Percentiles rank a stretch among this genome's conserved stretches.
These are phyloP conservation scores for Pteruthius melanotis DNA, from an alignment of 2,113 vertebrate species.

Conservation along the genomic window DNA sequence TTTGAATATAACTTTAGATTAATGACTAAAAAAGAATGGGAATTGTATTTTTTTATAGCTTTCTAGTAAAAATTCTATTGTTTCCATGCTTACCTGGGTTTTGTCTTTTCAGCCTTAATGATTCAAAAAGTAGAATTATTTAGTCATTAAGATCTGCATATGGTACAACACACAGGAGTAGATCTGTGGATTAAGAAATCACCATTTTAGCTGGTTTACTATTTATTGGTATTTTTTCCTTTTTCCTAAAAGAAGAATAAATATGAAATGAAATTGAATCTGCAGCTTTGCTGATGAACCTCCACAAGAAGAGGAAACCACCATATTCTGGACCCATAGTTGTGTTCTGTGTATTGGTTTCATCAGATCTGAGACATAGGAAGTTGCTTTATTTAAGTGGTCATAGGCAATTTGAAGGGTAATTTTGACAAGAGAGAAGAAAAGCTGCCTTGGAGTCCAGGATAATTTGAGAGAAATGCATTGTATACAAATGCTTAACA, in stretches of 20 bases:
- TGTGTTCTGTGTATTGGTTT: not conserved
- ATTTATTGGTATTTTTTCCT: not conserved
- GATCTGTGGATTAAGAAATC: not conserved
- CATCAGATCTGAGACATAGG: not conserved
- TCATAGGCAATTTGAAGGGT: not conserved
- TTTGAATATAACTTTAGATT: not conserved
- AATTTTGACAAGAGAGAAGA: not conserved
- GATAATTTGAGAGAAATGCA: not conserved
- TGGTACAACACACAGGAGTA: not conserved
- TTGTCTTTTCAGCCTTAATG: not conserved
- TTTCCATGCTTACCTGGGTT: not conserved
- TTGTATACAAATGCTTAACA: not conserved
- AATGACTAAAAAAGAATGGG: not conserved
- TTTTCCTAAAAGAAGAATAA: not conserved
- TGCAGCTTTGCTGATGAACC: not conserved
- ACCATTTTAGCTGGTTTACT: not conserved
- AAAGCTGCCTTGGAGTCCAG: not conserved
- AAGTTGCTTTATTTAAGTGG: not conserved
- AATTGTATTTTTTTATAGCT: not conserved
- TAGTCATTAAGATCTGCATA: not conserved
- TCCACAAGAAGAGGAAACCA: not conserved
- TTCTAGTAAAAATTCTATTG: not conserved
- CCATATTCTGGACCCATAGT: not conserved
- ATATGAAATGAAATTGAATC: not conserved
- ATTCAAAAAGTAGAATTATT: not conserved